A percentile compares a stretch with the other conserved stretches of the same genome.
Conservation (phyloP, 2,113 vertebrate species). For the Toxotes jaculatrix region DNA sequence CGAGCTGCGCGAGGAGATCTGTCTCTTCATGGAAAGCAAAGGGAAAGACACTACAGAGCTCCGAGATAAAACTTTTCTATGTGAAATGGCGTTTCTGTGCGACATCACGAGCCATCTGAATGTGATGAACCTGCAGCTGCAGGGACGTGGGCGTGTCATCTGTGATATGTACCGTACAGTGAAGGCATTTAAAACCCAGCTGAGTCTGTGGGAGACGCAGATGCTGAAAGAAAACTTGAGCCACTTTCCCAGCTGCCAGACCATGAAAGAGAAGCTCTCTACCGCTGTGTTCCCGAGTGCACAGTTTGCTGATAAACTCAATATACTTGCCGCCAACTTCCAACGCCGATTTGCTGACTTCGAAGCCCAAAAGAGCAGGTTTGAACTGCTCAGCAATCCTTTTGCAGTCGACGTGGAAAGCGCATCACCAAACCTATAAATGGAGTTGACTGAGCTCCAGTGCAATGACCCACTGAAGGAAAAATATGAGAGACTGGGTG, state of each 20-base stretch:
- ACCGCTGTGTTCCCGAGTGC: slow-evolving; percentile 9
- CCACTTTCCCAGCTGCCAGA: slow-evolving; percentile 49
- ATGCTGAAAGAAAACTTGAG: slow-evolving; percentile 40
- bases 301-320: slow-evolving; percentile 47
- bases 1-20: slow-evolving; percentile 40
- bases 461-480: slow-evolving; percentile 26
- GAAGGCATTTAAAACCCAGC: slow-evolving; percentile 20
- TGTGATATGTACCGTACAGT: slow-evolving; percentile 8
- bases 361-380: slow-evolving; percentile 34
- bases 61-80: slow-evolving; percentile 35
- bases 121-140: slow-evolving; percentile 21
- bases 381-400: slow-evolving; percentile 43
- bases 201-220: slow-evolving; percentile 39
- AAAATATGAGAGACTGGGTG: not conserved
- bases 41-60: not conserved
- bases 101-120: too few species aligned
- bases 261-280: slow-evolving; percentile 36
- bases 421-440: slow-evolving; percentile 48
- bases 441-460: slow-evolving; percentile 58
- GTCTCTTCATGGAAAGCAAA: slow-evolving; percentile 55
- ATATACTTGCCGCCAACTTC: slow-evolving; percentile 16
- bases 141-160: slow-evolving; percentile 11
- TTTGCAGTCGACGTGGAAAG: slow-evolving; percentile 54
- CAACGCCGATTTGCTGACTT: slow-evolving; percentile 31
- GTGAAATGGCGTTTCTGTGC: slow-evolving; percentile 18